Conservation (phyloP, 1,140 invertebrate species). For the Phymorhynchus buccinoides region DNA sequence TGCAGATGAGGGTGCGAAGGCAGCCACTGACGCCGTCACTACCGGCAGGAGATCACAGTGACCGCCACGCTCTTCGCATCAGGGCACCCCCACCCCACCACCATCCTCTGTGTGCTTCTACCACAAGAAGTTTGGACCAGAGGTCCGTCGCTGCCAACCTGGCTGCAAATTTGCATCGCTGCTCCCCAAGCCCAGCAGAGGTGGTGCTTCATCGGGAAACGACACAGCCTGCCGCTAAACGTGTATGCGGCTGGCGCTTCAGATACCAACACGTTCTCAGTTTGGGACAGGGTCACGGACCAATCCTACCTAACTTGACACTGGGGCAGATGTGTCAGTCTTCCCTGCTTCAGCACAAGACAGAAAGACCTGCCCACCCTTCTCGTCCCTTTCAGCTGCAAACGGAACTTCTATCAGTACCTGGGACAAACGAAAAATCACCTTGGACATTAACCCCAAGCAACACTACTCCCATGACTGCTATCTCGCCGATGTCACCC, state of each 20-base stretch:
- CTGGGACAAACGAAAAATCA: not conserved
- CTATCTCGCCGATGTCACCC: conserved; percentile 20
- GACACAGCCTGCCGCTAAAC: conserved; percentile 7
- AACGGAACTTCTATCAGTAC: conserved; percentile 13
- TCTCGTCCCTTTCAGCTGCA: not conserved
- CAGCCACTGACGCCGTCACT: not conserved
- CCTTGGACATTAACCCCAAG: not conserved
- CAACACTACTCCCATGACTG: not conserved
- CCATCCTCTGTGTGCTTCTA: not conserved
- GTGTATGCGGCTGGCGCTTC: conserved; percentile 1
- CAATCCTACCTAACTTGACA: conserved; percentile 19
- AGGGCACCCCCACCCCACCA: not conserved
- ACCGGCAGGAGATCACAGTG: not conserved
- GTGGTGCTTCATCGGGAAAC: not conserved
- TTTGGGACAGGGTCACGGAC: not conserved
- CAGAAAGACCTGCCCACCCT: not conserved
- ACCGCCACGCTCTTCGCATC: not conserved
- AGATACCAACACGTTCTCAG: not conserved
- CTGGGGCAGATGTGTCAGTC: conserved; percentile 11
- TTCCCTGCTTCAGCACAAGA: conserved; percentile 18
- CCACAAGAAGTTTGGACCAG: not conserved
- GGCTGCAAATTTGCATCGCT: not conserved
- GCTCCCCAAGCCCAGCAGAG: not conserved
- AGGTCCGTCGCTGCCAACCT: not conserved
- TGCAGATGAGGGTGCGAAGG: not conserved